A percentile compares a stretch with the other conserved stretches of the same genome.
These are phyloP conservation scores for Chroicocephalus ridibundus DNA, from an alignment of 2,113 vertebrate species.

Conservation along the genomic window DNA sequence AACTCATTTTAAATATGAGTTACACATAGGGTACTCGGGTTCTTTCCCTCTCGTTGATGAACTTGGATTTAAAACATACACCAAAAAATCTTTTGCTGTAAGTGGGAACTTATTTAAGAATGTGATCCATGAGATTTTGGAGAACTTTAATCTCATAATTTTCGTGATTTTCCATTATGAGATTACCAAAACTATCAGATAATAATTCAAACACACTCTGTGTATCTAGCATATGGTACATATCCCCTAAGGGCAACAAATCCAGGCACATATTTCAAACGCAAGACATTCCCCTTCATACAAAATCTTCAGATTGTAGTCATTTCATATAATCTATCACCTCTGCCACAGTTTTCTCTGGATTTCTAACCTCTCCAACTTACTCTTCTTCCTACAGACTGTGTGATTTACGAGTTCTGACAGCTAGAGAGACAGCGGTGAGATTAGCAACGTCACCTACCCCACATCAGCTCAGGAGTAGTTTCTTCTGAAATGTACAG, in stretches of 20 bases:
- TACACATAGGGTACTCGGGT: not conserved
- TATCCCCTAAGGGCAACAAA: not conserved
- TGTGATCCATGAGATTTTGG: not conserved
- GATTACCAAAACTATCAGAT: not conserved
- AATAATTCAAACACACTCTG: not conserved
- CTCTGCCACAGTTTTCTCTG: slow-evolving; percentile 65
- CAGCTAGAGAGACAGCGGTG: slow-evolving; percentile 51
- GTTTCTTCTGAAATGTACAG: slow-evolving; percentile 39
- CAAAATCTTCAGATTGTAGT: slow-evolving; percentile 56
- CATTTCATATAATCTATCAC: slow-evolving; percentile 66
- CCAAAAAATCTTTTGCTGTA: not conserved
- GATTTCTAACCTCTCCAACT: slow-evolving; percentile 68
- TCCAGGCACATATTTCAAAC: slow-evolving; percentile 57
- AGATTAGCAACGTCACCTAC: slow-evolving; percentile 61
- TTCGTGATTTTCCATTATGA: not conserved
- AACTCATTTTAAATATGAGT: not conserved
- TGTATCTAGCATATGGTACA: not conserved
- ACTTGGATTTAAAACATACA: not conserved
- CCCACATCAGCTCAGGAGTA: slow-evolving; percentile 33
- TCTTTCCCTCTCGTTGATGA: not conserved
- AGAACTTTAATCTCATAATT: not conserved
- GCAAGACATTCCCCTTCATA: slow-evolving; percentile 41
- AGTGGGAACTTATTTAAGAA: not conserved
- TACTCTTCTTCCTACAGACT: slow-evolving; percentile 59
- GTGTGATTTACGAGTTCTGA: slow-evolving; percentile 67